These are phyloP conservation scores for Bostrychus sinensis DNA, from an alignment of 2,113 vertebrate species.

Conservation along the genomic window DNA sequence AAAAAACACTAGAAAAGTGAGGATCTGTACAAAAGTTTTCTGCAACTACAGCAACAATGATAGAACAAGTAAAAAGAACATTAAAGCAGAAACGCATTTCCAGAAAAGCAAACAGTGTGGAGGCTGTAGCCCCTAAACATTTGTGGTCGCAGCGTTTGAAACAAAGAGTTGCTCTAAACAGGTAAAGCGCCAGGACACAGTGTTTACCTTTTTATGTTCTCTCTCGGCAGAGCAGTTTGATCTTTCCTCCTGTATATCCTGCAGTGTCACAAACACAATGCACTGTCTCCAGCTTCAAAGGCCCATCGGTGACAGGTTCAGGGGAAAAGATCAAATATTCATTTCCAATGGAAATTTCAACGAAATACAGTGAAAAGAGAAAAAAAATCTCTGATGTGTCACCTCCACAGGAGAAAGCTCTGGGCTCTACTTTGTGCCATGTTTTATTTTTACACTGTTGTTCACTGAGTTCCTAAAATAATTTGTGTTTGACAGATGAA, in stretches of 20 bases:
- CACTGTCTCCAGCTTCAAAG: slow-evolving; percentile 79
- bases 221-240: slow-evolving; percentile 67
- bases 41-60: slow-evolving; percentile 48
- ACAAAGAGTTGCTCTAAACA: slow-evolving; percentile 65
- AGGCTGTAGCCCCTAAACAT: slow-evolving; percentile 63
- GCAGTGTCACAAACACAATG: slow-evolving; percentile 76
- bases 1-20: slow-evolving; percentile 22
- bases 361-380: slow-evolving; percentile 69
- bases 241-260: slow-evolving; percentile 72
- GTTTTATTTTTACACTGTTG: slow-evolving; percentile 39
- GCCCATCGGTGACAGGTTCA: slow-evolving; percentile 75
- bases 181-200: slow-evolving; percentile 69
- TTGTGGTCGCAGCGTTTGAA: slow-evolving; percentile 62
- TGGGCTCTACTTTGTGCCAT: slow-evolving; percentile 28
- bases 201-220: slow-evolving; percentile 71
- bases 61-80: slow-evolving; percentile 45
- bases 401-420: slow-evolving; percentile 45
- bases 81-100: slow-evolving; percentile 64
- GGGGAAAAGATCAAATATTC: slow-evolving; percentile 80
- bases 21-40: slow-evolving; percentile 47
- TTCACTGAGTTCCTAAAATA: slow-evolving; percentile 17
- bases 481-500: slow-evolving; percentile 38
- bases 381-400: slow-evolving; percentile 68
- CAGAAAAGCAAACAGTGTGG: slow-evolving; percentile 64
- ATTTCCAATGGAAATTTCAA: slow-evolving; percentile 78